Evolutionary conservation across 2,113 vertebrate genomes (phyloP).

Genomic region (Ascaphus truei): DNA sequence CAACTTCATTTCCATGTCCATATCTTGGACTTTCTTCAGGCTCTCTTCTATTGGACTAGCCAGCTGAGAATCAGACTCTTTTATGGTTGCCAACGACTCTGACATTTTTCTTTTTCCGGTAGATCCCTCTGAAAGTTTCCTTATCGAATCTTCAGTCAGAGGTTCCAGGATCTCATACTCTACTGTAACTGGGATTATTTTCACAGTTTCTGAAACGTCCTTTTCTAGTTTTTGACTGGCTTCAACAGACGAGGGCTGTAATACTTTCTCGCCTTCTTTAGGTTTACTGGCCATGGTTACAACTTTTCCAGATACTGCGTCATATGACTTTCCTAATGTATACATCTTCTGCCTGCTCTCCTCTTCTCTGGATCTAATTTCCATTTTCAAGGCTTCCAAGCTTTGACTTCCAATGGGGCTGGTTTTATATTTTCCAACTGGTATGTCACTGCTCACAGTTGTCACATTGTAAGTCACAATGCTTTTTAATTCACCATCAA

Average conservation of each 20-base stretch:
- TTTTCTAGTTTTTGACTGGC: conserved; percentile 46
- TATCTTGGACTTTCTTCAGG: conserved; percentile 41
- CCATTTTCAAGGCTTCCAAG: conserved; percentile 74
- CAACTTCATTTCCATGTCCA: conserved; percentile 38
- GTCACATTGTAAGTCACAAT: conserved; percentile 71
- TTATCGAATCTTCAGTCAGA: conserved; percentile 56
- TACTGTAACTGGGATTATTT: conserved; percentile 53
- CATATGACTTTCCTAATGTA: conserved; percentile 78
- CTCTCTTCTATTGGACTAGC: conserved; percentile 61
- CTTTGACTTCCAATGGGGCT: conserved; percentile 61
- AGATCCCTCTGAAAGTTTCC: conserved; percentile 59
- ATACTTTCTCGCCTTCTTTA: conserved; percentile 54
- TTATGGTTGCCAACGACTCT: conserved; percentile 66
- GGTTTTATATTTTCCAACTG: conserved; percentile 60
- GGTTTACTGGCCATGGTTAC: conserved; percentile 70
- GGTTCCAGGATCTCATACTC: conserved; percentile 75
- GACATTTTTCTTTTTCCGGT: conserved; percentile 56
- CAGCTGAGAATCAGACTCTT: conserved; percentile 66
- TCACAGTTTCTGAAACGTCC: conserved; percentile 48
- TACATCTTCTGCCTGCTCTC: conserved; percentile 71
- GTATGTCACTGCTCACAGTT: conserved; percentile 67
- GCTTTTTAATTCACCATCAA: conserved; percentile 73
- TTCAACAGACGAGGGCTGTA: conserved; percentile 44
- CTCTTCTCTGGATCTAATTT: conserved; percentile 65
- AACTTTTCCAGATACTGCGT: conserved; percentile 73